Percentiles rank a stretch among this genome's conserved stretches.
These are phyloP conservation scores for Balearica regulorum DNA, from an alignment of 2,797 vertebrate species.

Conservation along the genomic window DNA sequence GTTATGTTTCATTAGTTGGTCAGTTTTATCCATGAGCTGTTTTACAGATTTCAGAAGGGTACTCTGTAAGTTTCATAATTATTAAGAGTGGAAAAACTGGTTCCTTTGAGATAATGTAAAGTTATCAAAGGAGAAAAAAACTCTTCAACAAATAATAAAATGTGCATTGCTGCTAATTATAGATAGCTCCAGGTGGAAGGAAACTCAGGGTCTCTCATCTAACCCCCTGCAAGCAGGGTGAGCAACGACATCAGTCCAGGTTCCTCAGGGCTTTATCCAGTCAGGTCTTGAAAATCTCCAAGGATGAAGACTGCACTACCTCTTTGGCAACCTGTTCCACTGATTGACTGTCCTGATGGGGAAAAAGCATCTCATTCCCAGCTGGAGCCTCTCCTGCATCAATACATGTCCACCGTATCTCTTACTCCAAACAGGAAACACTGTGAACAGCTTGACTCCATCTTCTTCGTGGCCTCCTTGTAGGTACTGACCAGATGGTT, in stretches of 20 bases:
- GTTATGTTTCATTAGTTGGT: not conserved
- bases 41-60: not conserved
- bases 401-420: not conserved
- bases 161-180: not conserved
- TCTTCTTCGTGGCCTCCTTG: not conserved
- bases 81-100: not conserved
- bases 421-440: not conserved
- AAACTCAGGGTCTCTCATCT: not conserved
- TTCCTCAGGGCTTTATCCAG: not conserved
- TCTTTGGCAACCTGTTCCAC: not conserved
- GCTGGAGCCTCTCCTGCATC: not conserved
- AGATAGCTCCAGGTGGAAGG: not conserved
- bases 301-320: not conserved
- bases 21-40: not conserved
- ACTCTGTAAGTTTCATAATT: not conserved
- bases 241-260: not conserved
- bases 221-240: not conserved
- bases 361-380: not conserved
- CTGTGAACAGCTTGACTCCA: not conserved
- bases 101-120: not conserved
- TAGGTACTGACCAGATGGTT: not conserved
- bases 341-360: not conserved
- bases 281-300: not conserved
- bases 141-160: not conserved
- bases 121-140: not conserved